Evolutionary conservation across 1,140 invertebrate species (phyloP), one percentile per base, ranked within the genome.

Genomic region (Bradynema listronoti): DNA sequence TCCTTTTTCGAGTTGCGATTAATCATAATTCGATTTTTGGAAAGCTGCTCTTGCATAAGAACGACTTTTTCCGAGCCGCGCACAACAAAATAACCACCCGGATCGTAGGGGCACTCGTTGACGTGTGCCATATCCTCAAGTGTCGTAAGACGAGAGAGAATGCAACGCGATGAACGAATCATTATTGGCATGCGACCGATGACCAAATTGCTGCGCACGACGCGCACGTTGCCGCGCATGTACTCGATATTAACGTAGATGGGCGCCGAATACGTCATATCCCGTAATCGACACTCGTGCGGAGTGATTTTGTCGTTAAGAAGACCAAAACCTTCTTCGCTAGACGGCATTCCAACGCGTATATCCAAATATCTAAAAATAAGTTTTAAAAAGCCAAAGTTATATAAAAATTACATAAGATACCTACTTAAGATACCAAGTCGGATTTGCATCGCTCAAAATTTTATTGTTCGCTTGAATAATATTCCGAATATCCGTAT

Each of bases 181-280:
- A 99, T 99, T 45, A 99, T 88, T 0, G 95, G 95, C 89, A 99
- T 95, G 73, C 90, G 85, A 68, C 91, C 92, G 79, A 96, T 93
- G 4, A 88, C 80, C 42, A 95, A 80, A 76, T 89, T 88, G 71
- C 89, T 91, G 39, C 87, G 85, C 27, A 90, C 86, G 54, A 96
- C 87, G 54, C 87, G 81, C 75, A 94, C 87, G 63, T 87, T 87
- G 5, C 90, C 91, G 75, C 90, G 83, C 4, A 88, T 92, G 75
- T 97, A 98, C 80, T 97, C 92, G 73, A 99, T 91, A 78, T 96
- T 90, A 16, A 98, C 94, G 43, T 86, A 88, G 42, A 99, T 96
- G 11, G 93, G 91, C 14, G 94, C 94, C 14, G 91, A 91, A 80
- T 99, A 99, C 46, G 92, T 98, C 79, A 96, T 86, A 81, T 99